phyloP scores from a whole-genome alignment of 2,888 invertebrate genomes.

The Melanostoma mellinum region DNA sequence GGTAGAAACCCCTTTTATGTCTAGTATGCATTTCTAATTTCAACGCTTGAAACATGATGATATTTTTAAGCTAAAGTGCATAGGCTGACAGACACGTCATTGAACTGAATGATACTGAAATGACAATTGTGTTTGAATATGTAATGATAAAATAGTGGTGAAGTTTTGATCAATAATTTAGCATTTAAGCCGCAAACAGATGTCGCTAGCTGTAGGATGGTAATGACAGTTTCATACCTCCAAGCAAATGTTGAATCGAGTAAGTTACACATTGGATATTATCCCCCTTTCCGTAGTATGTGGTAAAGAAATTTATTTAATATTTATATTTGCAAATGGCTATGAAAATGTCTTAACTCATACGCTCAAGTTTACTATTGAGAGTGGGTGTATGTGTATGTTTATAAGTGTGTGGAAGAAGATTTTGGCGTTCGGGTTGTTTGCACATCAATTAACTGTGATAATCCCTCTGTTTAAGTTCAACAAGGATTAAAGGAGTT shows the following conservation, averaged over 20 bases:
- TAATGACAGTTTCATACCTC: constrained; percentile 42
- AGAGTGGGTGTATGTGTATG: background rate
- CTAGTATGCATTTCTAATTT: too few relatives aligned
- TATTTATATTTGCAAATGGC: constrained; percentile 32
- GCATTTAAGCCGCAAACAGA: constrained; percentile 34
- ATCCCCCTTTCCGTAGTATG: background rate
- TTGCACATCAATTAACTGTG: constrained; percentile 39
- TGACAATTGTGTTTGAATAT: constrained; percentile 19
- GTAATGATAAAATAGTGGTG: constrained; percentile 18
- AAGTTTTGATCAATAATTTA: constrained; percentile 47
- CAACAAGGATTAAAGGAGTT: constrained; percentile 26
- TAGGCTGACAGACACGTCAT: constrained; percentile 3
- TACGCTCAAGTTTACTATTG: constrained; percentile 1
- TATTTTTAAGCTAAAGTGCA: too few relatives aligned
- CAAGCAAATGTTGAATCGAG: constrained; percentile 12
- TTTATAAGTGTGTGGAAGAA: background rate
- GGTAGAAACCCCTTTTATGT: too few relatives aligned
- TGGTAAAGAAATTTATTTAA: constrained; percentile 7
- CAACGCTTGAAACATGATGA: too few relatives aligned
- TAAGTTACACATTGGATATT: constrained; percentile 21
- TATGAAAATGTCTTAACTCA: constrained; percentile 21
- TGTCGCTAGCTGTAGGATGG: constrained; percentile 34
- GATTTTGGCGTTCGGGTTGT: constrained; percentile 5
- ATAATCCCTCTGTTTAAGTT: constrained; percentile 29
- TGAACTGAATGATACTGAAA: constrained; percentile 9